phyloP scores from a whole-genome alignment of 2,797 vertebrate genomes.

The Enteromius argenteus region DNA sequence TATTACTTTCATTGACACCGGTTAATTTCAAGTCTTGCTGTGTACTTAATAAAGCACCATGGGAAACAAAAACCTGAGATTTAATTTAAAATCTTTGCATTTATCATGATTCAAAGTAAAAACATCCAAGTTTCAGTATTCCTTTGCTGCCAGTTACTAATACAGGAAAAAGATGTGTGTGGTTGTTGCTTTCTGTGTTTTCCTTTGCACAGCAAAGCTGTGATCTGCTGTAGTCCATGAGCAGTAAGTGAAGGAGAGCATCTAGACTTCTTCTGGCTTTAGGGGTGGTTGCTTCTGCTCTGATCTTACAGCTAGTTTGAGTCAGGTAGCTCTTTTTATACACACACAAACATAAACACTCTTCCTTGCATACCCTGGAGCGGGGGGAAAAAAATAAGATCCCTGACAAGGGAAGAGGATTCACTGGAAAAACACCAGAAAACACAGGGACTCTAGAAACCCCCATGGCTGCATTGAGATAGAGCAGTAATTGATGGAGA shows the following conservation, averaged over 20 bases:
- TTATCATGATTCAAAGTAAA: conserved; percentile 7
- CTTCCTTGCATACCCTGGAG: conserved; percentile 23
- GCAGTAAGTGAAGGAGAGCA: conserved; percentile 8
- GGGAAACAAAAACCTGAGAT: conserved; percentile 13
- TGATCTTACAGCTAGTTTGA: conserved; percentile 8
- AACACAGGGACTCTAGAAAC: conserved; percentile 14
- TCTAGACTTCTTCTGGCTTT: conserved; percentile 15
- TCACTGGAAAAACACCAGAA: conserved; percentile 36
- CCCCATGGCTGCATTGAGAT: conserved; percentile 23
- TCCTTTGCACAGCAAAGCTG: conserved; percentile 22
- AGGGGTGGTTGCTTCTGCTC: neutral
- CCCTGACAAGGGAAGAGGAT: conserved; percentile 19
- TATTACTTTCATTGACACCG: neutral
- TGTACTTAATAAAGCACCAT: conserved; percentile 8
- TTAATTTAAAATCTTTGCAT: neutral
- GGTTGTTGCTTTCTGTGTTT: conserved; percentile 1
- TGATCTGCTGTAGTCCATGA: conserved; percentile 19
- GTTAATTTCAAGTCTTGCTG: conserved; percentile 6
- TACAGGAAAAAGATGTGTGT: neutral
- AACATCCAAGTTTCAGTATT: neutral
- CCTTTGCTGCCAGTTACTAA: neutral
- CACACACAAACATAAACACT: conserved; percentile 15
- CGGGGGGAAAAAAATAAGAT: neutral
- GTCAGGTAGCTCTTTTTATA: conserved; percentile 25
- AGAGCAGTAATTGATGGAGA: conserved; percentile 42